Base-by-base conservation (phyloP, 2,113 vertebrate species). In the Serilophus lunatus region DNA sequence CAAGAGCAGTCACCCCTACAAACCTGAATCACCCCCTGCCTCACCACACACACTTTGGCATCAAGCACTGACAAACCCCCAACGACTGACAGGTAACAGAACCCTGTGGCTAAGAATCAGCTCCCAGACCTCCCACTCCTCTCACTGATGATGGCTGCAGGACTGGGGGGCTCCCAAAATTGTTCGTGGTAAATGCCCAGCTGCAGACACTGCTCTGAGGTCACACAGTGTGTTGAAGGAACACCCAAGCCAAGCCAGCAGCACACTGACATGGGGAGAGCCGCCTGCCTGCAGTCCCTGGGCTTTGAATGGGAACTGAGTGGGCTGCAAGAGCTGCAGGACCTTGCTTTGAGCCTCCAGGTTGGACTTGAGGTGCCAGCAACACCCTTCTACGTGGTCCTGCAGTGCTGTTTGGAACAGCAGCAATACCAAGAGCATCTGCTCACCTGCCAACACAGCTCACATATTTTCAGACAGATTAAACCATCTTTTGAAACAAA, bases 31-130 rank as follows among this genome's bases (percentile, higher is more conserved):
- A 90, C 51, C n/a, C 16, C 38, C 28, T 2, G 3, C 47, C n/a
- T 64, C 45, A 56, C 35, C 53, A 40, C 50, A 61, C 33, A 12
- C 3, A 3, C 19, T 9, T 29, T 65, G 33, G 12, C 13, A 29
- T 23, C n/a, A 51, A 50, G 56, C 19, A 65, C 42, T 0, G 0
- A 65, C 31, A 57, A 64, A 50, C 17, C 40, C 11, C 76, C 0
- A 0, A 35, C 1, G 36, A 69, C 44, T 6, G 2, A 26, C 47
- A 79, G 36, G 40, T 79, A 49, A 57, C 28, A 23, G 17, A 17
- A 40, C 9, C 12, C 45, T 56, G 11, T 3, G 51, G 33, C 11
- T 50, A n/a, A 70, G 18, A 35, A 79, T 31, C n/a, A 24, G 35
- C 18, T 64, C 71, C 29, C 38, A 40, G 44, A 51, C n/a, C 36